Evolutionary conservation across 2,888 invertebrate genomes (phyloP), one percentile per base, ranked within the genome.

Genomic region (Octonoba sinensis): DNA sequence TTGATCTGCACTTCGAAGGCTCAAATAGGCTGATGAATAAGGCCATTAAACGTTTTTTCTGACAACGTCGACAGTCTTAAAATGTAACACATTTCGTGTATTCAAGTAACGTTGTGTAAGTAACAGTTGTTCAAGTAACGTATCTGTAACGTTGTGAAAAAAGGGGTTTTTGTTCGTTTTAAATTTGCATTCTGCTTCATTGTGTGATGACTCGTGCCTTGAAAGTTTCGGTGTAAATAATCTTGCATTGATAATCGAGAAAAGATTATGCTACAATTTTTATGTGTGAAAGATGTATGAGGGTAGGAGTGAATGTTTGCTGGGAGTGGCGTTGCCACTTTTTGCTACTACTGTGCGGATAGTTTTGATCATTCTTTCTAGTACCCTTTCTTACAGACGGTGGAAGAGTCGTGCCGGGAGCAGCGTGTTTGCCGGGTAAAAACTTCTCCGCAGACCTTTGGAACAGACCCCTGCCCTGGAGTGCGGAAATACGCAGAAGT

Each of bases 401-500:
- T 97, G 87, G 94, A 96, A 85, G 95, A 95, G 87, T 93, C 95
- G 69, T 98, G 98, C 90, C 95, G 97, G 90, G 96, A 96, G 91
- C 95, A 95, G 89, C 90, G 94, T 60, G 93, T 94, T 88, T 98
- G 98, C 91, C 94, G 94, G 88, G 94, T 98, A 88, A 93, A 94
- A 88, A 95, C 96, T 72, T 93, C 93, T 87, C 93, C 96, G n/a
- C 93, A 93, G 88, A 94, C 94, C 65, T 95, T 96, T 87, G 94
- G 94, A 27, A 93, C 93, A 60, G 97, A 98, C 90, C 96, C 97
- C 0, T 98, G 97, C 88, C 96, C 96, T 15, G 93, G 94, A 24
- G 93, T 95, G 82, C 91, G 94, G 85, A 96, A 97, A 90, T 97
- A 96, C 91, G 94, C 97, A 85, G 96, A 97, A 90, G 95, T 97